Base-by-base conservation (phyloP, 2,888 invertebrate species). In the Limnephilus lunatus region DNA sequence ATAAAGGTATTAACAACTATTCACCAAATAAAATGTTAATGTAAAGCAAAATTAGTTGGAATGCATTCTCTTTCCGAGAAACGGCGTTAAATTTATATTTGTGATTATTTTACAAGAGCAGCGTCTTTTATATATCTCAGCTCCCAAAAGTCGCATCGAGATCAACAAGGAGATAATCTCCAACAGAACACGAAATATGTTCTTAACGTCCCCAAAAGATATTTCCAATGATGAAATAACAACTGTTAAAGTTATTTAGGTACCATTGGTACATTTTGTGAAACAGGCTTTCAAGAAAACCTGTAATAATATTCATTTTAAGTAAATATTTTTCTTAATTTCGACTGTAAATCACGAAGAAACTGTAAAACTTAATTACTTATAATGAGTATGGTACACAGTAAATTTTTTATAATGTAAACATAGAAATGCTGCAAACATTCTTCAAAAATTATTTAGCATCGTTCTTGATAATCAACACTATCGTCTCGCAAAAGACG, bases 131-230 rank as follows among this genome's bases (percentile, higher is more conserved):
- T 81, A 81, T 81, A 39, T 48, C 48, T n/a, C 90, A 31, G 83
- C 83, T 90, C 30, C 90, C 90, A 90, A 90, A 90, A 53, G 25
- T 68, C 39, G n/a, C 25, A 39, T 32, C 91, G 39, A 89, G 92
- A 93, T 93, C 91, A 68, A 91, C 91, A 91, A 85, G 80, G 53
- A 93, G 92, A 93, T 92, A 92, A 89, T 83, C 83, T 83, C 83
- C 83, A 32, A 68, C 68, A 25, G 9, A 83, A 83, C 35, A 32
- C 48, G 53, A 87, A 35, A 85, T 85, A 85, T 32, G 68, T 68
- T 92, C 48, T 86, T 90, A 85, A 48, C 85, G 88, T 90, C 68
- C 83, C 90, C 87, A 83, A 93, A 93, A 68, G 68, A 25, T 68
- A 68, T 68, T 68, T 68, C 25, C 68, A 68, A 68, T 68, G 68